Evolutionary conservation across 2,888 invertebrate genomes (phyloP), one percentile per base, ranked within the genome.

Genomic region (Pedicia rivosa): DNA sequence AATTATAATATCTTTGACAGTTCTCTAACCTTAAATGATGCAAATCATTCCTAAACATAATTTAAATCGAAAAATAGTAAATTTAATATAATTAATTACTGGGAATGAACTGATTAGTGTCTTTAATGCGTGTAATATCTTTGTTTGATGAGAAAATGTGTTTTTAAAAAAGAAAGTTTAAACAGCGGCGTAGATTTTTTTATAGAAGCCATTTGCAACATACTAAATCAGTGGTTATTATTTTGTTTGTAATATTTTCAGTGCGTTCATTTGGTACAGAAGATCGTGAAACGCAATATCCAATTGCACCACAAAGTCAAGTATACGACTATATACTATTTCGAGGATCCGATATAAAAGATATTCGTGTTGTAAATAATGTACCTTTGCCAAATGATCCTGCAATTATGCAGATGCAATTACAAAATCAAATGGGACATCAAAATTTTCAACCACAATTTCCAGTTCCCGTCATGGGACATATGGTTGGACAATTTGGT

Each of bases 261-360:
- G 98, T 98, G 46, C 78, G 92, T 49, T 97, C 97, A 8, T 98
- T 94, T 69, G 98, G 98, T 38, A 99, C 98, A 26, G 98, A 99
- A 65, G 94, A 97, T 57, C 73, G 98, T 33, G 91, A 92, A 51
- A 87, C 94, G 5, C 86, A 88, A 55, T 86, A 82, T 57, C 91
- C 91, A 43, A 92, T 98, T 39, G 87, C 94, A 36, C 88, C 94
- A 14, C 84, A 95, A 61, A 91, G 88, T 65, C 95, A 98, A 63
- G 83, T 97, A 38, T 98, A 95, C 62, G 97, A 98, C 59, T 98
- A 94, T 64, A 98, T 98, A 54, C 73, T 98, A 49, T 98, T 98
- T 66, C 76, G 95, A 48, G 97, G 97, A 32, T 81, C 88, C 46
- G 98, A 99, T 62, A 98, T 99, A 55, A 98, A 98, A 67, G 97